Conservation (phyloP, 1,140 invertebrate species). For the Polypedilum pembai region DNA sequence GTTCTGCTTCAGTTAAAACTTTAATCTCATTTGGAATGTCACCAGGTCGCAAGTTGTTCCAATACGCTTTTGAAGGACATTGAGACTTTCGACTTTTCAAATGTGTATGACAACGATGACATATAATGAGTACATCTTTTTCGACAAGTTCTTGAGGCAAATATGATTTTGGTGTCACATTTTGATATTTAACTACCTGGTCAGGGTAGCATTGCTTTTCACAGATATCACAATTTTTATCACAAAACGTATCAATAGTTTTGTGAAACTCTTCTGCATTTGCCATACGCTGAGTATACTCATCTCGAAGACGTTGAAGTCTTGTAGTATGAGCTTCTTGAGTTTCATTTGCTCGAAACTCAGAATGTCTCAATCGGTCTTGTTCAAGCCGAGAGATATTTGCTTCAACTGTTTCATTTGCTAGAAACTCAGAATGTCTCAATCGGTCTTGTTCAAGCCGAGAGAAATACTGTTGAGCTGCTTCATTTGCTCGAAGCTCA, state of each 20-base stretch:
- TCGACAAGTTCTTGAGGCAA: background rate
- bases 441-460: too few relatives aligned
- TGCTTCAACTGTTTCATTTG: too few relatives aligned
- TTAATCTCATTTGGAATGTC: conserved; percentile 30
- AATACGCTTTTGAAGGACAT: background rate
- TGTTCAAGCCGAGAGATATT: too few relatives aligned
- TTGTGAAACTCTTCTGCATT: background rate
- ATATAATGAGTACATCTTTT: background rate
- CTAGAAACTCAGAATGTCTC: too few relatives aligned
- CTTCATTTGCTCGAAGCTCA: too few relatives aligned
- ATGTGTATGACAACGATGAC: background rate
- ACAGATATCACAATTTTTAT: background rate
- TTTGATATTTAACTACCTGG: background rate
- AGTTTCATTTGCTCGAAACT: too few relatives aligned
- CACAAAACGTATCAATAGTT: background rate
- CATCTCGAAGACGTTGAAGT: background rate
- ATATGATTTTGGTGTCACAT: background rate
- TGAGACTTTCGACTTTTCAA: background rate
- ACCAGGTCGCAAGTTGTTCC: background rate
- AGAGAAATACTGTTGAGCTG: too few relatives aligned
- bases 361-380: too few relatives aligned
- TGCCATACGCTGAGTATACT: background rate
- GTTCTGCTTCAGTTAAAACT: conserved; percentile 32
- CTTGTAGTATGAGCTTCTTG: background rate
- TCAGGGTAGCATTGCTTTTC: background rate